phyloP scores from a whole-genome alignment of 2,797 vertebrate species.

The Sorex maritimensis region DNA sequence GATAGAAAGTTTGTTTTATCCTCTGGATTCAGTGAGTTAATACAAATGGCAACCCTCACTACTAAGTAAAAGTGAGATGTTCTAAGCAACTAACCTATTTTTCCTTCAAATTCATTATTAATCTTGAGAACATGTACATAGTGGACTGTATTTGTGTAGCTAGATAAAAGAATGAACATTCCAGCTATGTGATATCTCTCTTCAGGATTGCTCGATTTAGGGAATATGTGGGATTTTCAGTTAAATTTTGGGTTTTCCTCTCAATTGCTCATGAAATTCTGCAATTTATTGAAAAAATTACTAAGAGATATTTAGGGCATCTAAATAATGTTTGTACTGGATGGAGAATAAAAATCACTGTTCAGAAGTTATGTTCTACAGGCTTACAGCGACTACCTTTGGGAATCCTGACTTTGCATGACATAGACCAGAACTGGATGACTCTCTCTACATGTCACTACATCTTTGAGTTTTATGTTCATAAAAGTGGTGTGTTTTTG shows the following conservation, averaged over 20 bases:
- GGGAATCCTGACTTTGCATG: too few relatives aligned
- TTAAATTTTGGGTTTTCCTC: background rate
- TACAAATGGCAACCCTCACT: background rate
- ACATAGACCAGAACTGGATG: too few relatives aligned
- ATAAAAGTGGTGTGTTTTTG: background rate
- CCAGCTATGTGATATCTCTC: background rate
- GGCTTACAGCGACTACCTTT: too few relatives aligned
- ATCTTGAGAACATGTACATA: background rate
- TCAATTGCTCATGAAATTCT: background rate
- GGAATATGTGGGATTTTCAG: background rate
- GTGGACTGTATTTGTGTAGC: background rate
- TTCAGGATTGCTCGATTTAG: background rate
- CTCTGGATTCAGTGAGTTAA: background rate
- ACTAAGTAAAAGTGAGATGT: background rate
- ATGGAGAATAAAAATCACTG: background rate
- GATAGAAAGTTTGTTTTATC: background rate
- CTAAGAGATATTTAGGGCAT: background rate
- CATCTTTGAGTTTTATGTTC: background rate
- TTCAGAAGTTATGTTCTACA: too few relatives aligned
- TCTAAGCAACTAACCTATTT: background rate
- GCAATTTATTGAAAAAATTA: background rate
- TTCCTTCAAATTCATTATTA: conserved; percentile 7
- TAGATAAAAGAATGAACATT: background rate
- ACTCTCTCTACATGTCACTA: rapidly evolving
- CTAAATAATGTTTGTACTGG: background rate